These are phyloP conservation scores for Chiroxiphia lanceolata DNA, from an alignment of 2,797 vertebrate genomes.

Conservation along the genomic window DNA sequence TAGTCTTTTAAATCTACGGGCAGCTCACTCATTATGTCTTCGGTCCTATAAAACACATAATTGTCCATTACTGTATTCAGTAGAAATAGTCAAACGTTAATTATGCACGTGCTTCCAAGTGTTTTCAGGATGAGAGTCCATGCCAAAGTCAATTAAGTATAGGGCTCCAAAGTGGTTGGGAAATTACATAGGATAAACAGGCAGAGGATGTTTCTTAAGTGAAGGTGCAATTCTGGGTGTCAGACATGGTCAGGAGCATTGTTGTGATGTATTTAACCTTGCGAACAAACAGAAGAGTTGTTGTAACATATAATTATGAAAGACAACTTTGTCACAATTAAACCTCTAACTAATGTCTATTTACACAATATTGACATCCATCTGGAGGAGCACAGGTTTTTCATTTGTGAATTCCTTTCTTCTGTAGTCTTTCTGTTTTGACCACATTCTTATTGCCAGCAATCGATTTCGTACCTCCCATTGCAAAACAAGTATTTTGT, in stretches of 20 bases:
- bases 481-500: constrained; percentile 51
- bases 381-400: constrained; percentile 14
- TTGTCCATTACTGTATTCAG: neutral
- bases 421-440: constrained; percentile 49
- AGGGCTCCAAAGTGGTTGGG: constrained; percentile 31
- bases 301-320: constrained; percentile 40
- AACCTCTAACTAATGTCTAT: constrained; percentile 53
- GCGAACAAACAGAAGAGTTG: neutral
- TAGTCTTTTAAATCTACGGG: neutral
- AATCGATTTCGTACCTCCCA: neutral
- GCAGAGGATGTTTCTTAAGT: constrained; percentile 51
- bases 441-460: constrained; percentile 35
- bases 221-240: constrained; percentile 47
- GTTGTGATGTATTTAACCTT: constrained; percentile 40
- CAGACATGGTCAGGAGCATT: constrained; percentile 25
- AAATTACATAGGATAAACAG: constrained; percentile 48
- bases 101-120: constrained; percentile 32
- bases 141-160: constrained; percentile 38
- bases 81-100: constrained; percentile 33
- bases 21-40: constrained; percentile 23
- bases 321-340: constrained; percentile 42
- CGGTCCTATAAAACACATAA: constrained; percentile 7
- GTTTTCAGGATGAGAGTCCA: constrained; percentile 27
- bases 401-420: constrained; percentile 64
- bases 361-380: constrained; percentile 47